Evolutionary conservation across 2,113 vertebrate genomes (phyloP).

Genomic region (Cheilinus undulatus): DNA sequence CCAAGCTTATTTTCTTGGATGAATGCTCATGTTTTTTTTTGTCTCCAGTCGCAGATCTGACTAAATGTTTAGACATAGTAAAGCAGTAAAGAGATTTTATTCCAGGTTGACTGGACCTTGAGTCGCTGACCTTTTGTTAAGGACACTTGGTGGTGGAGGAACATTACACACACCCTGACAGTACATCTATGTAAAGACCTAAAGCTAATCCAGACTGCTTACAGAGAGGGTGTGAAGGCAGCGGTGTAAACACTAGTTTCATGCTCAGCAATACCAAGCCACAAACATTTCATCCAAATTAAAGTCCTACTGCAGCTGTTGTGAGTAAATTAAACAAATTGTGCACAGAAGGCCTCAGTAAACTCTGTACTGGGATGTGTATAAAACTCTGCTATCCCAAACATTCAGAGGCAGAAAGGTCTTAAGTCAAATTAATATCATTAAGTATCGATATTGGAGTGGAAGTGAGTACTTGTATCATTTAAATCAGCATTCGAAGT

Average conservation of each 20-base stretch:
- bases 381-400: background rate
- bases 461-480: too few species aligned
- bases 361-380: background rate
- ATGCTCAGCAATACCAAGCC: constrained; percentile 42
- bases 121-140: constrained; percentile 12
- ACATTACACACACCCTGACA: constrained; percentile 35
- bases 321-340: constrained; percentile 19
- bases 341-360: background rate
- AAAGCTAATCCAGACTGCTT: constrained; percentile 8
- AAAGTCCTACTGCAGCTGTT: constrained; percentile 40
- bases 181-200: constrained; percentile 28
- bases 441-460: background rate
- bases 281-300: constrained; percentile 53
- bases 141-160: constrained; percentile 10
- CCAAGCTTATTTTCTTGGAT: background rate
- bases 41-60: background rate
- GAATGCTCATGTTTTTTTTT: background rate
- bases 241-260: constrained; percentile 49
- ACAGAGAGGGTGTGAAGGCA: constrained; percentile 13
- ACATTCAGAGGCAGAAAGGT: background rate
- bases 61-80: background rate
- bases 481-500: too few species aligned
- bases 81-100: background rate
- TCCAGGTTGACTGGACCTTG: background rate
- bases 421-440: too few species aligned